These are phyloP conservation scores for Helicolenus hilgendorfi DNA, from an alignment of 2,797 vertebrate species.

Conservation along the genomic window DNA sequence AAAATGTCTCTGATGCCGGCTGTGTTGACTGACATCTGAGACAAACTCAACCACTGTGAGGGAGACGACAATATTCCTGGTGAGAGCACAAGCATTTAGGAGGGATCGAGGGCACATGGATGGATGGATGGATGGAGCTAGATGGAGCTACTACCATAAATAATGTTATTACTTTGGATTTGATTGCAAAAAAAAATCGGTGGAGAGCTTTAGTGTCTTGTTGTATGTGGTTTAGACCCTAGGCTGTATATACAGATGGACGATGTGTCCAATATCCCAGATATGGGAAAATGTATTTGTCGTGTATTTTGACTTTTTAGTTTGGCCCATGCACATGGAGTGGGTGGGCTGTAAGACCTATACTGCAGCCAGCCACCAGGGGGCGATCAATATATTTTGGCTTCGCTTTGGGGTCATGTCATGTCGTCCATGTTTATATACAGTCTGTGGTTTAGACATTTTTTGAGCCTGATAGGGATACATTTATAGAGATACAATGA, in stretches of 20 bases:
- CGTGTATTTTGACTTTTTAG: too few relatives aligned
- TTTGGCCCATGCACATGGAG: too few relatives aligned
- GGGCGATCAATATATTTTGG: too few relatives aligned
- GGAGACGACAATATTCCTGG: slow-evolving; percentile 17
- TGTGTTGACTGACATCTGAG: slow-evolving; percentile 32
- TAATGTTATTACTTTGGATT: neutral
- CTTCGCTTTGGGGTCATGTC: too few relatives aligned
- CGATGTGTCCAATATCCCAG: too few relatives aligned
- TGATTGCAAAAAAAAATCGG: neutral
- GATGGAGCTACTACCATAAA: neutral
- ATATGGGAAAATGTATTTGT: too few relatives aligned
- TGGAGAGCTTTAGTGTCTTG: neutral
- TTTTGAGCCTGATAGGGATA: neutral
- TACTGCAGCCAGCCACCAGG: too few relatives aligned
- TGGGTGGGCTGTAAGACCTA: too few relatives aligned
- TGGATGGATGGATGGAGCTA: neutral
- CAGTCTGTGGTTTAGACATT: neutral
- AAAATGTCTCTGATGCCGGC: slow-evolving; percentile 33
- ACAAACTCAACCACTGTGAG: slow-evolving; percentile 22
- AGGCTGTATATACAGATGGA: too few relatives aligned
- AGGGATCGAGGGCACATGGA: neutral
- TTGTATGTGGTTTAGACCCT: neutral
- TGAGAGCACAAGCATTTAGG: neutral
- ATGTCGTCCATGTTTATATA: too few relatives aligned
- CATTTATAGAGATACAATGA: neutral